Percentiles rank a stretch among this genome's conserved stretches.
phyloP scores from a whole-genome alignment of 2,888 invertebrate genomes.

The Heliconius cydno region DNA sequence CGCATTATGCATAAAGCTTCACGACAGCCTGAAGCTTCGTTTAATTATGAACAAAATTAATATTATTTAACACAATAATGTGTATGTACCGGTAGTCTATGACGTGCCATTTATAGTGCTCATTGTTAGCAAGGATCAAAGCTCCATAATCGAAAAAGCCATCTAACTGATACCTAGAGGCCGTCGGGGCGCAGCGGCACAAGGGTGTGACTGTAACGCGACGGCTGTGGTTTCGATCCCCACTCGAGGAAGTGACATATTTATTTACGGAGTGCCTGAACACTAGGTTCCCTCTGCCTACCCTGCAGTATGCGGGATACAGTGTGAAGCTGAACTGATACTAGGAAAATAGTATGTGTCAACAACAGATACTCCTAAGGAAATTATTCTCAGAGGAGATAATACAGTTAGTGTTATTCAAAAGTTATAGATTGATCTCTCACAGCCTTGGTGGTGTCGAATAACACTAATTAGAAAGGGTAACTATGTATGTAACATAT shows the following conservation, averaged over 20 bases:
- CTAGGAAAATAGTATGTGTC: background rate
- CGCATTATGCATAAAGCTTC: background rate
- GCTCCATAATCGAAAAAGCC: background rate
- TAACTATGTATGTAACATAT: background rate
- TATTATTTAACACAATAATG: background rate
- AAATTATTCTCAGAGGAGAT: background rate
- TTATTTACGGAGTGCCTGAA: too few relatives aligned
- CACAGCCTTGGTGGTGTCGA: background rate
- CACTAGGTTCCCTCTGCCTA: too few relatives aligned
- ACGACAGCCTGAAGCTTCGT: background rate
- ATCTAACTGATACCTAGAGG: background rate
- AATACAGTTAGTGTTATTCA: background rate
- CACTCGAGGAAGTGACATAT: too few relatives aligned
- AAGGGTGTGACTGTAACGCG: too few relatives aligned
- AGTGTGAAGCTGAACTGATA: background rate
- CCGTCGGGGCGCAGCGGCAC: too few relatives aligned
- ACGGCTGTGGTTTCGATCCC: too few relatives aligned
- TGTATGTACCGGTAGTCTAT: background rate
- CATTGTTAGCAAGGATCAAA: background rate
- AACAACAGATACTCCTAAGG: background rate
- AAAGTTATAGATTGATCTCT: background rate
- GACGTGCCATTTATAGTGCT: background rate
- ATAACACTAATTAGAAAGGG: background rate
- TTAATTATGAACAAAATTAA: background rate
- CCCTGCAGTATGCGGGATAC: too few relatives aligned